Evolutionary conservation across 2,888 invertebrate species (phyloP).

Genomic region (Petrolisthes manimaculis): DNA sequence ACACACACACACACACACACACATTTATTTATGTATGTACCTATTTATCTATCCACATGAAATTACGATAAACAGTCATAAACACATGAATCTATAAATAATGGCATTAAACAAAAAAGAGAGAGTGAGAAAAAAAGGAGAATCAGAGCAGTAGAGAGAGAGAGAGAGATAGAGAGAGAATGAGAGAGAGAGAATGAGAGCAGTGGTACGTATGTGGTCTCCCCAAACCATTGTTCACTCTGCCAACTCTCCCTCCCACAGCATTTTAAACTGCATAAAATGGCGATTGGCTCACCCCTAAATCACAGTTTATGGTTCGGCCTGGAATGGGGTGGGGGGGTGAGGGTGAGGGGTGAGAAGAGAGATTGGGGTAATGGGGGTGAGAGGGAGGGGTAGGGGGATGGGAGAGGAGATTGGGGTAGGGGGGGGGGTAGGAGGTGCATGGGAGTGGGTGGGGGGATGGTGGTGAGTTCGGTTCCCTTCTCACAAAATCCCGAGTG

Average conservation of each 20-base stretch:
- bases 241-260: slow-evolving; percentile 8
- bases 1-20: no score
- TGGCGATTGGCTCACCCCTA: slow-evolving; percentile 42
- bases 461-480: no score
- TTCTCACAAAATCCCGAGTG: slow-evolving; percentile 28
- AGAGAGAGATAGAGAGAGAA: neutral
- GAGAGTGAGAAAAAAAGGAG: neutral
- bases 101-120: no score
- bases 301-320: slow-evolving; percentile 38
- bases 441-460: no score
- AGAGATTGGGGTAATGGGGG: no score
- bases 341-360: slow-evolving; percentile 5
- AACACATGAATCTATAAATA: no score
- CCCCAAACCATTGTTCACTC: slow-evolving; percentile 23
- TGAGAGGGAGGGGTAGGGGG: slow-evolving; percentile 11
- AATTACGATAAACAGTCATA: no score
- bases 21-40: no score
- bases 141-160: neutral
- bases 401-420: neutral
- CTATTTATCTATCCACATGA: no score
- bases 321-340: neutral
- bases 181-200: neutral
- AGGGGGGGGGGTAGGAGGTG: neutral
- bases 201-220: neutral
- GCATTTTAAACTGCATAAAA: slow-evolving; percentile 43